These are phyloP conservation scores for Sylvia borin DNA, from an alignment of 2,797 vertebrate species.

Conservation along the genomic window DNA sequence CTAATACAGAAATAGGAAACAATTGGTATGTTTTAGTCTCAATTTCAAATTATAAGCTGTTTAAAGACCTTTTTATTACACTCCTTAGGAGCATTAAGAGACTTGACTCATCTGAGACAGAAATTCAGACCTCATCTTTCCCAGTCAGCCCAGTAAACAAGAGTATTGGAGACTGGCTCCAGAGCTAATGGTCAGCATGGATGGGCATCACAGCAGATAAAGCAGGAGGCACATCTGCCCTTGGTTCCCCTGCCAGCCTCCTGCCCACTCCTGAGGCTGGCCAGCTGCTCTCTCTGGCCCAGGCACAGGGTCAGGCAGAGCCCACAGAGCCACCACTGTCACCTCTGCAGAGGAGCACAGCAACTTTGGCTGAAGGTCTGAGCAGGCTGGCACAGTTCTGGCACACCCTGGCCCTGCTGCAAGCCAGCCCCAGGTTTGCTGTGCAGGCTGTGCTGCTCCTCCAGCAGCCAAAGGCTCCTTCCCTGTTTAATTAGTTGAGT, in stretches of 20 bases:
- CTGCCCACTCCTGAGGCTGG: rapidly evolving
- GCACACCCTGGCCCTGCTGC: background rate
- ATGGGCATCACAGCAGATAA: too few species aligned
- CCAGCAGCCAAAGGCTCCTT: background rate
- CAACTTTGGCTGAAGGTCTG: rapidly evolving
- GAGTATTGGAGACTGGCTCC: background rate
- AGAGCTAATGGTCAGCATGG: rapidly evolving
- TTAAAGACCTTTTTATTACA: background rate
- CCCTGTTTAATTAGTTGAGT: slow-evolving; percentile 55
- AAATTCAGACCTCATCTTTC: background rate
- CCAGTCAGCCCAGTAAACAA: background rate
- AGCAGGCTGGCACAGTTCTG: background rate
- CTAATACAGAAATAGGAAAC: background rate
- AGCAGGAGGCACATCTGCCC: background rate
- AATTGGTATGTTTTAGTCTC: background rate
- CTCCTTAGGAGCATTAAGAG: background rate
- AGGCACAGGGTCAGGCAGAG: background rate
- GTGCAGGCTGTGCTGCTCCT: background rate
- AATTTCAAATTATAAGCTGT: background rate
- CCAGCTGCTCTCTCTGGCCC: background rate
- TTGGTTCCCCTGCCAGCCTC: rapidly evolving
- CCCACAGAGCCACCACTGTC: background rate
- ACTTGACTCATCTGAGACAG: rapidly evolving
- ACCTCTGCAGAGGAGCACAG: background rate
- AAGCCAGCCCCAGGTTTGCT: rapidly evolving